Evolutionary conservation across 2,888 invertebrate species (phyloP), one percentile per base, ranked within the genome.

Genomic region (Leucophora obtusa): DNA sequence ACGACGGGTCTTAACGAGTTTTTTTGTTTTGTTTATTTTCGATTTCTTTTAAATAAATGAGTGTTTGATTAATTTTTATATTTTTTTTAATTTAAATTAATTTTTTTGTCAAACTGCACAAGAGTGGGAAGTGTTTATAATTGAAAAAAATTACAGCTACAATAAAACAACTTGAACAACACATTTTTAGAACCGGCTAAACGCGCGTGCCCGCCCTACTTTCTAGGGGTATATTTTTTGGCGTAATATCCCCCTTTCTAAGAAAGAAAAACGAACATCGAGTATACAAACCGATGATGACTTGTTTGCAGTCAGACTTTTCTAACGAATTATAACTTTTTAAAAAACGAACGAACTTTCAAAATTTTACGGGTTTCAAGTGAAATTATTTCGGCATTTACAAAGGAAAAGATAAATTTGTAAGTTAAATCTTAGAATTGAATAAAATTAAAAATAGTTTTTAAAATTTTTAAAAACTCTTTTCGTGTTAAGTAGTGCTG

Each of bases 1-100:
- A 35, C 72, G 38, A 79, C 70, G 66, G 38, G 11, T 47, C 38
- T 75, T 71, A 65, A 75, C 72, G 58, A 72, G 59, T 72, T 76
- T 75, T 62, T 8, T 28, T 38, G 8, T 7, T 58, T 74, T 51
- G n/a, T 51, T 58, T 17, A 35, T 58, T 69, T 73, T 35, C 35
- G 24, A 58, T 65, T 73, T 60, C 21, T 47, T 69, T 69, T 56
- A 24, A 70, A 28, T 33, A 66, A 59, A 59, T 56, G 11, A 73
- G 43, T 18, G 59, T 66, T 74, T 54, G 59, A 66, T 66, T 47
- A 68, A 72, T 47, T 68, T 63, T 58, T 68, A 1, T 38, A 11
- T 38, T 11, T 66, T 63, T 51, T 51, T 18, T 53, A 72, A 68
- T 54, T 54, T 54, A 21, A 53, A 21, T 53, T 21, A 53, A 53